Percentiles rank a stretch among this genome's conserved stretches.
Conservation (phyloP, 2,797 vertebrate species). For the Danionella dracula region DNA sequence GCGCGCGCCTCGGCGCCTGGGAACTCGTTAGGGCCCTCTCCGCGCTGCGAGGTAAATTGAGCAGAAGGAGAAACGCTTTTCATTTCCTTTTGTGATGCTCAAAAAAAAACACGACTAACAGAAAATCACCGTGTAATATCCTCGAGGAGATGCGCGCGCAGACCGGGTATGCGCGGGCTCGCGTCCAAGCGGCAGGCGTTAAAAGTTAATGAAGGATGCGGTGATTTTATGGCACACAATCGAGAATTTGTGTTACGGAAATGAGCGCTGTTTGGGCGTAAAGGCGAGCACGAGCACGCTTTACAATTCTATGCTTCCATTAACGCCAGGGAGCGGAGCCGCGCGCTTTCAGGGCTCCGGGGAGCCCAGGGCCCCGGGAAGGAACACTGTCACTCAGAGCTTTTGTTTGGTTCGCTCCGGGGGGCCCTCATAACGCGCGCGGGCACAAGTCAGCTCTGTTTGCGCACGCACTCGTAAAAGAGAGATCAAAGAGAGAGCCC, state of each 20-base stretch:
- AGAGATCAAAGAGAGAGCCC: conserved; percentile 73
- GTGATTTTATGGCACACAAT: conserved; percentile 34
- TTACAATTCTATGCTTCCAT: conserved; percentile 47
- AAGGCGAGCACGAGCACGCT: conserved; percentile 42
- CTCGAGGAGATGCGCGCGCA: too few relatives aligned
- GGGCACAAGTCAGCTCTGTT: conserved; percentile 72
- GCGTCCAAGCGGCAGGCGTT: too few relatives aligned
- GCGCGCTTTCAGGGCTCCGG: conserved; percentile 27
- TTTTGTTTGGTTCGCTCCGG: conserved; percentile 52
- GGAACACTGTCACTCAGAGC: conserved; percentile 61
- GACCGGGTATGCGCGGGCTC: too few relatives aligned
- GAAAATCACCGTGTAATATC: too few relatives aligned
- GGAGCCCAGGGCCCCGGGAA: conserved; percentile 33
- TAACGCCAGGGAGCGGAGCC: conserved; percentile 37
- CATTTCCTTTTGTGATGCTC: conserved; percentile 88
- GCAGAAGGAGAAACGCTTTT: conserved; percentile 99
- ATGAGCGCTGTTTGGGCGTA: conserved; percentile 36
- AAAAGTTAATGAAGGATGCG: conserved; percentile 31
- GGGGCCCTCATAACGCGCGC: conserved; percentile 59
- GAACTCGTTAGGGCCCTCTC: conserved; percentile 86
- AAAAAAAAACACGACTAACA: too few relatives aligned
- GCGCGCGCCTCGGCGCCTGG: conserved; percentile 84
- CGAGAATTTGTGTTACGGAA: conserved; percentile 33
- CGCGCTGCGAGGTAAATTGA: conserved; percentile 95
- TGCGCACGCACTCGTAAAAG: conserved; percentile 66